Evolutionary conservation across 2,888 invertebrate genomes (phyloP), one percentile per base, ranked within the genome.

Genomic region (Sylvicola fuscatus): DNA sequence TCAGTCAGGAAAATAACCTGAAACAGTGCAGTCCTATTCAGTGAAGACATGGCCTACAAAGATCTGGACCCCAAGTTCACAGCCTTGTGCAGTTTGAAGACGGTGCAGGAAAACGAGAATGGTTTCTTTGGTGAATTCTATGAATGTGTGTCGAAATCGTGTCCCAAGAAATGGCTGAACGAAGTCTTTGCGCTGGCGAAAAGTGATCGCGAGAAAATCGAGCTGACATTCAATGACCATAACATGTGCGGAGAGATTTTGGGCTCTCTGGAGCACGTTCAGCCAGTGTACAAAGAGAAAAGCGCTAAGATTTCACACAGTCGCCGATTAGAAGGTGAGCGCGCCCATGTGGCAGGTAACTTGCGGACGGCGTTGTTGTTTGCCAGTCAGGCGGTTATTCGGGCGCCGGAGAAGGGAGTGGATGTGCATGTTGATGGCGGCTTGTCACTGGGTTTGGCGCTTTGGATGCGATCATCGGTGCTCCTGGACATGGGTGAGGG

Each of bases 111-210:
- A 1, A 70, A 74, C 44, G 63, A 65, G 39, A 70, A 73, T 45
- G 83, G 83, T 0, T 84, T 83, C 54, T 82, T 84, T 51, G 62
- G 68, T 42, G 66, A 66, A 30, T 68, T 80, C 41, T 68, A 65
- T 14, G 66, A 74, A 34, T 64, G 68, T 44, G 65, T 79, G 14
- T 50, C 49, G 35, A 46, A 51, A 34, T 44, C 48, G 32, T 56
- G 56, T 39, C 52, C 56, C 38, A 61, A 62, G 17, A 54, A 61
- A 27, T 79, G 78, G 78, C 58, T 77, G 32, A 51, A 62, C 13
- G 59, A 61, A 40, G 58, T 58, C 38, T 75, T 81, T 43, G 70
- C 66, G 12, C 59, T 64, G 32, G 49, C 70, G 7, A 62, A 62
- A 39, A 68, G 52, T 32, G 71, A 80, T 48, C 56, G 56, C 8